These are phyloP conservation scores for Danionella cerebrum DNA, from an alignment of 2,113 vertebrate species.

Conservation along the genomic window DNA sequence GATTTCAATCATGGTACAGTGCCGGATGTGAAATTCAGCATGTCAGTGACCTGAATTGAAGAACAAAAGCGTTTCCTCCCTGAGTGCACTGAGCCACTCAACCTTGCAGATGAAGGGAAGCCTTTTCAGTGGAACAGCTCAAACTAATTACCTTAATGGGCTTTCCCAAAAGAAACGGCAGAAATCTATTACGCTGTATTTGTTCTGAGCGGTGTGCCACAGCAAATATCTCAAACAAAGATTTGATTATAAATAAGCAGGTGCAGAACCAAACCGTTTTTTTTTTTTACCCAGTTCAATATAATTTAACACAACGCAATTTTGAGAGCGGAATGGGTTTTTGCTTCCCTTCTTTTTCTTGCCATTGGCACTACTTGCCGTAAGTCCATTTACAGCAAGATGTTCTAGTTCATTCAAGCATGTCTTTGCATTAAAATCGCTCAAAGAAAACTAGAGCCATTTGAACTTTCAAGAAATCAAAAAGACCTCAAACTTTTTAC, in stretches of 20 bases:
- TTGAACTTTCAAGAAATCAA: background rate
- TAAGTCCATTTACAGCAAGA: background rate
- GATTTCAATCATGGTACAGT: background rate
- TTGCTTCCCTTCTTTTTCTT: background rate
- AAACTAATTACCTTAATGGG: conserved; percentile 58
- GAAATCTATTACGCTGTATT: conserved; percentile 54
- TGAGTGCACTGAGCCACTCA: background rate
- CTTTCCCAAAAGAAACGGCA: conserved; percentile 41
- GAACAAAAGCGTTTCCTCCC: conserved; percentile 7
- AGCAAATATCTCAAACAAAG: conserved; percentile 38
- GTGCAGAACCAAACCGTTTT: too few species aligned
- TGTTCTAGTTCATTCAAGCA: background rate
- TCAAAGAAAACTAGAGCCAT: background rate
- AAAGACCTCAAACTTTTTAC: background rate
- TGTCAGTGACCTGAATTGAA: conserved; percentile 1
- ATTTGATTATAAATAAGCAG: conserved; percentile 31
- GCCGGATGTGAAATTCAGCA: background rate
- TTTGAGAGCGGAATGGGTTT: background rate
- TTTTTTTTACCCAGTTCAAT: too few species aligned
- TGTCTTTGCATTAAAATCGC: background rate
- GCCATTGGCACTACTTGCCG: background rate
- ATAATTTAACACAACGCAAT: background rate
- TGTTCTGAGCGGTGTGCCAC: conserved; percentile 43
- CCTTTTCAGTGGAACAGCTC: conserved; percentile 42
- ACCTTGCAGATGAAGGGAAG: conserved; percentile 9